A percentile compares a stretch with the other conserved stretches of the same genome.
Conservation (phyloP, 2,888 invertebrate species). For the Cataglyphis albicans region DNA sequence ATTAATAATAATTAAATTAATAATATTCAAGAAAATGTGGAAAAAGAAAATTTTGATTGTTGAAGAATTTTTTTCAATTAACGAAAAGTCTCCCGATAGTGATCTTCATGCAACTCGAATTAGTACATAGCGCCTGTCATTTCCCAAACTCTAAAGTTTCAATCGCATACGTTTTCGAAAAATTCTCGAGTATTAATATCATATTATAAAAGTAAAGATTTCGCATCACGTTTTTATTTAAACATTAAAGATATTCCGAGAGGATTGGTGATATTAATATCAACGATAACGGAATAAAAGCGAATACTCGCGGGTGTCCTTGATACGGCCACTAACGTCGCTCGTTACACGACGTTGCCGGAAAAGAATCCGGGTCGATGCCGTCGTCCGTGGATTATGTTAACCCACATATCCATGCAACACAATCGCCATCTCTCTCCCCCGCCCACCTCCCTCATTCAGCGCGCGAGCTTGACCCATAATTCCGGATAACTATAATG, state of each 20-base stretch:
- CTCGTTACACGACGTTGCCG: conserved; percentile 47
- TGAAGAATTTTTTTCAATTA: conserved; percentile 8
- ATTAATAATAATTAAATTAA: not conserved
- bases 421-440: conserved; percentile 43
- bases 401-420: conserved; percentile 45
- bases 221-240: too few species aligned
- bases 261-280: not conserved
- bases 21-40: not conserved
- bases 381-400: conserved; percentile 39
- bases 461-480: conserved; percentile 38
- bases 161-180: not conserved
- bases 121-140: not conserved
- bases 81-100: not conserved
- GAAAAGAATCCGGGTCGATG: conserved; percentile 51
- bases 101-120: conserved; percentile 27
- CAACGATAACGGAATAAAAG: conserved; percentile 29
- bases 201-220: not conserved
- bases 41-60: not conserved
- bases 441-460: not conserved
- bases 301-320: conserved; percentile 36
- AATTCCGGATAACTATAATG: conserved; percentile 51
- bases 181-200: not conserved
- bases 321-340: conserved; percentile 27
- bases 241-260: not conserved
- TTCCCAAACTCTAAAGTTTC: not conserved